Percentiles rank a stretch among this genome's conserved stretches.
Conservation (phyloP, 2,888 invertebrate genomes). For the Zelleria hepariella region DNA sequence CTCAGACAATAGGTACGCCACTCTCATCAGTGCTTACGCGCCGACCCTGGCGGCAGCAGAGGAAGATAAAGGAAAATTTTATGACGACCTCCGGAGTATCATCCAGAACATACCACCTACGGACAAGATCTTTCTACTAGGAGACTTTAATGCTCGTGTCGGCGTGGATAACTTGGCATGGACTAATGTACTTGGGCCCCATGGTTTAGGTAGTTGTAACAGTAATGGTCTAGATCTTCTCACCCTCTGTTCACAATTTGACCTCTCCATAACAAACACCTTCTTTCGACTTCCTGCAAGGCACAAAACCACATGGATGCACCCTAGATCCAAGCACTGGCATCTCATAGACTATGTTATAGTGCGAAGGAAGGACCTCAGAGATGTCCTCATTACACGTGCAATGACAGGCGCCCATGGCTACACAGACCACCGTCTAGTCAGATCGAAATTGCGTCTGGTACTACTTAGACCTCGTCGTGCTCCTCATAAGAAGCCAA, state of each 20-base stretch:
- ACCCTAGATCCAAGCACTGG: too few species aligned
- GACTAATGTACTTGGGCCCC: not conserved
- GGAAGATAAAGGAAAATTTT: not conserved
- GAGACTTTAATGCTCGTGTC: not conserved
- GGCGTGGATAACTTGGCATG: not conserved
- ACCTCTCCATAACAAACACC: too few species aligned
- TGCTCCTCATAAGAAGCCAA: not conserved
- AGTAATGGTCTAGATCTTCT: not conserved
- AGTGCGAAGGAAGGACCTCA: not conserved
- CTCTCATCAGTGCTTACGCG: not conserved
- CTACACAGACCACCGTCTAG: not conserved
- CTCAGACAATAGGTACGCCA: not conserved
- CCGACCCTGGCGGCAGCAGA: not conserved
- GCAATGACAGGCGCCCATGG: not conserved
- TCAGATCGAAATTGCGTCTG: not conserved
- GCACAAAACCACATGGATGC: not conserved
- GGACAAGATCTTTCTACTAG: not conserved
- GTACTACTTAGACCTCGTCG: not conserved
- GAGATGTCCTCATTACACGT: not conserved
- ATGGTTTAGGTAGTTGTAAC: not conserved
- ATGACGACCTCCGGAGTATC: not conserved
- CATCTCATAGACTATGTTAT: too few species aligned
- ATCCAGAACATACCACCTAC: not conserved
- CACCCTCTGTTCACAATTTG: too few species aligned
- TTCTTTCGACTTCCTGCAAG: too few species aligned